Base-by-base conservation (phyloP, 2,888 invertebrate genomes). In the Meiosimyza platycephala region DNA sequence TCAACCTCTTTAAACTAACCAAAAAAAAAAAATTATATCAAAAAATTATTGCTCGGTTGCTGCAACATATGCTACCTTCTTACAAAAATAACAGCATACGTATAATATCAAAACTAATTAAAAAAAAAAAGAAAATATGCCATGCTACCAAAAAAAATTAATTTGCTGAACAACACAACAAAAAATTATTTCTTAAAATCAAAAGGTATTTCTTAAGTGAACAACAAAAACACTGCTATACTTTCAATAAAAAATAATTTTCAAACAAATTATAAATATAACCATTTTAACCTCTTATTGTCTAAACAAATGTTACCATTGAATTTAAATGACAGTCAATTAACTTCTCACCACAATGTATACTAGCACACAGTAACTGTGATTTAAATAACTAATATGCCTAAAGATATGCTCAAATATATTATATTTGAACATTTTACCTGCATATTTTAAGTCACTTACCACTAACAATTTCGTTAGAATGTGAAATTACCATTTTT, bases 1-100 rank as follows among this genome's bases (percentile, higher is more conserved):
- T 52, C 3, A 69, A 71, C 55, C 48, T 62, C 33, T 28, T 54
- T 50, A 28, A 68, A 64, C 54, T 51, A 65, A 72, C 28, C 59
- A 68, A 64, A 71, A 59, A 73, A 59, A 73, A 52, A 59, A 67
- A 72, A 66, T 63, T 15, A 66, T 51, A 50, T 22, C 57, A 40
- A 40, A 69, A 59, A 18, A 59, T 12, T 57, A 16, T 82, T 83
- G 83, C 82, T 82, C 83, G 82, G 81, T 80, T 81, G 81, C 82
- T 82, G 80, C 78, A 72, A 81, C 79, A 82, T 82, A 81, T 80
- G 80, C 81, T 81, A 80, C 80, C 81, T 76, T 75, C 74, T 47
- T 74, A 54, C 16, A 40, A 51, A 69, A 63, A 52, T 52, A 57
- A 55, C 57, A 70, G 18, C 51, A 28, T 40, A 40, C 40, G 9